phyloP scores from a whole-genome alignment of 2,797 vertebrate genomes.

The Phrynocephalus vlangalii region DNA sequence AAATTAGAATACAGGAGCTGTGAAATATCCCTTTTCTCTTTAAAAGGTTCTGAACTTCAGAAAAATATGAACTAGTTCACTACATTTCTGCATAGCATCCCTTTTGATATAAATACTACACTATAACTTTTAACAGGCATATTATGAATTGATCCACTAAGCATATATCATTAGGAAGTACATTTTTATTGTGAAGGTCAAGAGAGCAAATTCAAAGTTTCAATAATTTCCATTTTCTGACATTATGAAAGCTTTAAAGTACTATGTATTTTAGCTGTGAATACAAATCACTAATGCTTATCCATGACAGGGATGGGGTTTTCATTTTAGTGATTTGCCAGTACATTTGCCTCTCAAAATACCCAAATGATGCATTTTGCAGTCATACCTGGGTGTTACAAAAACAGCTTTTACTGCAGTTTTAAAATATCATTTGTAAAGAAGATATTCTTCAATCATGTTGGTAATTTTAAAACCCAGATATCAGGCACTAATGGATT shows the following conservation, averaged over 20 bases:
- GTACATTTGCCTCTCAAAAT: constrained; percentile 71
- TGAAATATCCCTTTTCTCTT: neutral
- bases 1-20: neutral
- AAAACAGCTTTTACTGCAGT: constrained; percentile 70
- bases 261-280: constrained; percentile 79
- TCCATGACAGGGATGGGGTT: constrained; percentile 57
- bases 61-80: neutral
- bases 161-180: constrained; percentile 82
- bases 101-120: neutral
- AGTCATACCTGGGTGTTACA: constrained; percentile 73
- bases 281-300: constrained; percentile 63
- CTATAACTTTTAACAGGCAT: neutral
- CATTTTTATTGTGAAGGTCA: constrained; percentile 84
- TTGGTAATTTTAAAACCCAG: constrained; percentile 73
- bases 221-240: constrained; percentile 76
- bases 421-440: constrained; percentile 73
- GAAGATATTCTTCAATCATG: constrained; percentile 66
- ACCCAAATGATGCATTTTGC: constrained; percentile 74
- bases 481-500: constrained; percentile 78
- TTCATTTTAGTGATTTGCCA: constrained; percentile 7
- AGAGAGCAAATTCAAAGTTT: constrained; percentile 79
- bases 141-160: constrained; percentile 80
- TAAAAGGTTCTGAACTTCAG: neutral
- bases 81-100: neutral
- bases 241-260: constrained; percentile 71